Conservation (phyloP, 2,113 vertebrate genomes). For the Vidua macroura region DNA sequence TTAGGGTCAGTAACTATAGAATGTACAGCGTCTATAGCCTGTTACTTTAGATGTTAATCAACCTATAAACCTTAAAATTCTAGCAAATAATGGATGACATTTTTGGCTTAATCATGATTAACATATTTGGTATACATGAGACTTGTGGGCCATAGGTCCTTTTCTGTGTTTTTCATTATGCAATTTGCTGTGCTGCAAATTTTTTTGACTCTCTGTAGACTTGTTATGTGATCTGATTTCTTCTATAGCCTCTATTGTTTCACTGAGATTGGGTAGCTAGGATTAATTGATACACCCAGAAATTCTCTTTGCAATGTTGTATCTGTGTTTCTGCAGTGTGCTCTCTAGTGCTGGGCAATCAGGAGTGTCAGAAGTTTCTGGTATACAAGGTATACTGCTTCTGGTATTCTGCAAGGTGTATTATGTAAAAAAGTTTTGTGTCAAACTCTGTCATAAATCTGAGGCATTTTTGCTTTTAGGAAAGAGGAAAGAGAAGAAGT, state of each 20-base stretch:
- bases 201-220: neutral
- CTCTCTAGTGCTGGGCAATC: neutral
- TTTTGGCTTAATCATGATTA: neutral
- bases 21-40: neutral
- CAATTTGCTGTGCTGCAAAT: neutral
- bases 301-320: neutral
- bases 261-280: neutral
- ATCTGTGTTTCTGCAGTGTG: neutral
- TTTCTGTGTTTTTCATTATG: neutral
- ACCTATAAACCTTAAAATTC: neutral
- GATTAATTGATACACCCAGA: neutral
- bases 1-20: slow-evolving; percentile 78
- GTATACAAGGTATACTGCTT: neutral
- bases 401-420: neutral
- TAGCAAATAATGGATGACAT: neutral
- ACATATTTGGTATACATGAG: neutral
- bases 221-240: neutral
- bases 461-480: neutral
- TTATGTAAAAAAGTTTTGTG: neutral
- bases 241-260: neutral
- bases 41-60: neutral
- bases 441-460: neutral
- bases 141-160: neutral
- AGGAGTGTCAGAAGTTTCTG: neutral
- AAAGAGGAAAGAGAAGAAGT: neutral